These are phyloP conservation scores for Cremastinae sp. DNA, from an alignment of 2,888 invertebrate genomes.

Conservation along the genomic window DNA sequence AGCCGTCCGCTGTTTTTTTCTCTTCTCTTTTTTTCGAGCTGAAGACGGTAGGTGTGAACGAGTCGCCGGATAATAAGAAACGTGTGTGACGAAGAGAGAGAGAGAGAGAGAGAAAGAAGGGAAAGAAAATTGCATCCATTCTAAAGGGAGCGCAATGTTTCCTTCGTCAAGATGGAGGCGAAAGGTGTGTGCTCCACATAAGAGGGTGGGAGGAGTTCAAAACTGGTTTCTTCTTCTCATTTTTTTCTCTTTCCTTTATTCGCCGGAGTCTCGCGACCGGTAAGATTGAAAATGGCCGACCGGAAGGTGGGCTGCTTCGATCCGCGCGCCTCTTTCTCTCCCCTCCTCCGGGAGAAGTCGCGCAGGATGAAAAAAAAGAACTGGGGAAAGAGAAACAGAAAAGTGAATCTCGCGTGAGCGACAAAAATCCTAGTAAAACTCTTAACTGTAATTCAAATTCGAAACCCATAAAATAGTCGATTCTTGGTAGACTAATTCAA, in stretches of 20 bases:
- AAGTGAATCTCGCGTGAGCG: no score
- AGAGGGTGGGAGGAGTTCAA: constrained; percentile 67
- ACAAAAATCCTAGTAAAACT: not conserved
- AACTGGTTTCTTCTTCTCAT: constrained; percentile 66
- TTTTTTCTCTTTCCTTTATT: constrained; percentile 19
- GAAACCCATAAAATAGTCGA: constrained; percentile 2
- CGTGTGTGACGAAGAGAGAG: constrained; percentile 17
- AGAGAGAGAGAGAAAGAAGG: constrained; percentile 2
- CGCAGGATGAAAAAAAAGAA: not conserved
- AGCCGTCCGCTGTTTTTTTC: constrained; percentile 34
- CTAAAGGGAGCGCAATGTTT: constrained; percentile 3
- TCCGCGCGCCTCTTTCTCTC: constrained; percentile 13
- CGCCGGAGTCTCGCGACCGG: constrained; percentile 33
- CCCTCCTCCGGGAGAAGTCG: not conserved
- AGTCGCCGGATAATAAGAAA: constrained; percentile 10
- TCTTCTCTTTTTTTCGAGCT: constrained; percentile 11
- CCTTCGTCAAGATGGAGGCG: constrained; percentile 55
- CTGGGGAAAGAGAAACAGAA: no score
- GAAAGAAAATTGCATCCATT: constrained; percentile 45
- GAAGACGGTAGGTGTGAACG: constrained; percentile 42
- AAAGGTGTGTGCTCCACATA: constrained; percentile 55
- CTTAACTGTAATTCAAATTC: not conserved
- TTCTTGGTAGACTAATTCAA: not conserved
- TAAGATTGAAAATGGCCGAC: constrained; percentile 55
- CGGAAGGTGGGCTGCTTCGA: constrained; percentile 48